Evolutionary conservation across 2,113 vertebrate species (phyloP).

Genomic region (Sylvicapra grimmia): DNA sequence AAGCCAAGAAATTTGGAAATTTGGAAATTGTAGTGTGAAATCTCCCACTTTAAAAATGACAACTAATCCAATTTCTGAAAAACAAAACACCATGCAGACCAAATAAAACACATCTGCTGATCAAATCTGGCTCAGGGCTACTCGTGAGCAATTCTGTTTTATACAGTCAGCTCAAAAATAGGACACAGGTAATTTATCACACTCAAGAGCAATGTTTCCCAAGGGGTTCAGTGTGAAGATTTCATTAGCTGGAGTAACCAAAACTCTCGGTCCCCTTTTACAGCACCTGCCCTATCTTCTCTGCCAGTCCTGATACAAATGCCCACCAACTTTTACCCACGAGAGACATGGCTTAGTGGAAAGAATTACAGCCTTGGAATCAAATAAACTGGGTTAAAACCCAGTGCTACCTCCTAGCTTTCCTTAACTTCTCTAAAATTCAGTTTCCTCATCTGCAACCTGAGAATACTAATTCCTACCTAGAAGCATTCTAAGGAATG

Average conservation of each 20-base stretch:
- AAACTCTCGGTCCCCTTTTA: neutral
- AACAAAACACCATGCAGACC: neutral
- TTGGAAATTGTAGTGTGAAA: neutral
- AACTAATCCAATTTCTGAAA: neutral
- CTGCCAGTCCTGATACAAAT: neutral
- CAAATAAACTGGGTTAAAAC: neutral
- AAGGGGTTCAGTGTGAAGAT: neutral
- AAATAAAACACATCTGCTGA: conserved; percentile 25
- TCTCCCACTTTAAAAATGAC: neutral
- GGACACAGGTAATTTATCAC: conserved; percentile 39
- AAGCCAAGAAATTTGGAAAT: neutral
- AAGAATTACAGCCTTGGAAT: neutral
- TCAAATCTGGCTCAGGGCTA: conserved; percentile 4
- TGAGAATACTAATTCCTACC: neutral
- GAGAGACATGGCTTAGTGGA: neutral
- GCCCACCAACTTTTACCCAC: neutral
- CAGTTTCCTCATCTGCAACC: conserved; percentile 35
- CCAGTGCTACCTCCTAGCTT: neutral
- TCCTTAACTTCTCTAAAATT: neutral
- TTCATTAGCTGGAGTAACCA: conserved; percentile 16
- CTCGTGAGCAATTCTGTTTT: conserved; percentile 1
- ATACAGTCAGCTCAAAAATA: conserved; percentile 33
- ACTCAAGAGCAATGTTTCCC: conserved; percentile 21
- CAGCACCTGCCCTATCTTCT: neutral
- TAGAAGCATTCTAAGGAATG: neutral